Percentiles rank a stretch among this genome's conserved stretches.
These are phyloP conservation scores for Coleophora deauratella DNA, from an alignment of 2,888 invertebrate species.

Conservation along the genomic window DNA sequence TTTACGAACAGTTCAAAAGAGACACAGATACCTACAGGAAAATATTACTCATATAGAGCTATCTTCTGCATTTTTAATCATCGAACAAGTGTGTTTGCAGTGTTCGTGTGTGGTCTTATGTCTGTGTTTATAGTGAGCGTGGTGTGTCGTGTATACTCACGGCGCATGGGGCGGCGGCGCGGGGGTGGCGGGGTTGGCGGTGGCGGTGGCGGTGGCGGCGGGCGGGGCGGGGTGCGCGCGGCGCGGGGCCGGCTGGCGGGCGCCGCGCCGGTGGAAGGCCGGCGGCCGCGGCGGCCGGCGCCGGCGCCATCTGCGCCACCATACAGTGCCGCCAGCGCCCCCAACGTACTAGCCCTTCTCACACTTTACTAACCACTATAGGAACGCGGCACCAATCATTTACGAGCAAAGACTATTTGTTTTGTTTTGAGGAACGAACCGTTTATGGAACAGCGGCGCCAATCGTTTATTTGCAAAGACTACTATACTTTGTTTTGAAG, in stretches of 20 bases:
- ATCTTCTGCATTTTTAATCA: too few relatives aligned
- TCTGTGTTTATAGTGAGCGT: background rate
- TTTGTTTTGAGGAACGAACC: too few relatives aligned
- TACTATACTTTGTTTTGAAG: too few relatives aligned
- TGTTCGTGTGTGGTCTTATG: constrained; percentile 7
- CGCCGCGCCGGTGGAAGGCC: constrained; percentile 50
- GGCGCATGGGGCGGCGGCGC: constrained; percentile 57
- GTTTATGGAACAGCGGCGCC: too few relatives aligned
- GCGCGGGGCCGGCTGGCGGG: constrained; percentile 52
- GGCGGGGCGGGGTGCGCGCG: constrained; percentile 70
- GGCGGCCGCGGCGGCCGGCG: constrained; percentile 67
- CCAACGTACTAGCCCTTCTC: constrained; percentile 11
- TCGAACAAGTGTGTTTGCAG: background rate
- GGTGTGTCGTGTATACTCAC: constrained; percentile 29
- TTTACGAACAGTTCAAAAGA: too few relatives aligned
- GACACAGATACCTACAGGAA: too few relatives aligned
- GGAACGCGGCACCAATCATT: too few relatives aligned
- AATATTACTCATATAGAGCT: too few relatives aligned
- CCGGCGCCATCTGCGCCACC: constrained; percentile 29
- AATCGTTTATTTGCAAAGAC: too few relatives aligned
- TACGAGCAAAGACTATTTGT: too few relatives aligned
- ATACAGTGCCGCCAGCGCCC: constrained; percentile 15
- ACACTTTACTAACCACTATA: background rate
- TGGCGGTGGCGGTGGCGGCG: constrained; percentile 57
- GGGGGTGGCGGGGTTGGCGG: constrained; percentile 65